These are phyloP conservation scores for Hedychridium roseum DNA, from an alignment of 2,888 invertebrate genomes.

Conservation along the genomic window DNA sequence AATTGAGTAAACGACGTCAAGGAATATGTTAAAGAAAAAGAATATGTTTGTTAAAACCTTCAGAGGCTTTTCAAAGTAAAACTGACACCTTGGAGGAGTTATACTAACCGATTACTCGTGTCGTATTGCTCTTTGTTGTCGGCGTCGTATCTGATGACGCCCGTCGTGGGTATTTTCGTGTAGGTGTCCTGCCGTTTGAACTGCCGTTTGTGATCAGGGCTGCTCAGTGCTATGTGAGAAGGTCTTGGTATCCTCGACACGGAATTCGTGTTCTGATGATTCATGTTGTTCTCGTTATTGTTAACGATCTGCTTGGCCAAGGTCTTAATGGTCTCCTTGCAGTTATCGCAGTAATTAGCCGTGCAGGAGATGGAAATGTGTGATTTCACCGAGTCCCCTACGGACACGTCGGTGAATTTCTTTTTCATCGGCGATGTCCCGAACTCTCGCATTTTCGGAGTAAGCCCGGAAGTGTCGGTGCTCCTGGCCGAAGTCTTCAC, in stretches of 20 bases:
- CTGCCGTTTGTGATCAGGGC: constrained; percentile 45
- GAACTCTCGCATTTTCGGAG: constrained; percentile 51
- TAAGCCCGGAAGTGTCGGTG: constrained; percentile 63
- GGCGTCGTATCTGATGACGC: constrained; percentile 51
- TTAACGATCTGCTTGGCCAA: constrained; percentile 63
- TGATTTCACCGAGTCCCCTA: constrained; percentile 65
- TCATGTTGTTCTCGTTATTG: constrained; percentile 40
- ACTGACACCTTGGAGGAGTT: not conserved
- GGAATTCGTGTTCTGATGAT: constrained; percentile 40
- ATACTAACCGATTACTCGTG: constrained; percentile 46
- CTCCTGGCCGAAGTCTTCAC: constrained; percentile 47
- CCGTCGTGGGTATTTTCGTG: constrained; percentile 49
- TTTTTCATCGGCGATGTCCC: constrained; percentile 62
- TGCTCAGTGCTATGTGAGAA: constrained; percentile 47
- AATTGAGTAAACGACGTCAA: not conserved
- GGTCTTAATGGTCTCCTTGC: constrained; percentile 68
- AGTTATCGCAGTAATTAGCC: constrained; percentile 70
- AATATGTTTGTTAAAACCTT: not conserved
- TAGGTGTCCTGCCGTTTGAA: constrained; percentile 61
- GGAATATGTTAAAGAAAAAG: not conserved
- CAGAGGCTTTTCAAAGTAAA: not conserved
- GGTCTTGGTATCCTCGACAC: constrained; percentile 57
- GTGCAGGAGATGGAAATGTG: constrained; percentile 66
- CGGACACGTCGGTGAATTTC: constrained; percentile 65
- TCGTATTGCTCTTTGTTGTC: constrained; percentile 57